phyloP scores from a whole-genome alignment of 92 coral and sea anemone species.

The Anthopleura xanthogrammica region DNA sequence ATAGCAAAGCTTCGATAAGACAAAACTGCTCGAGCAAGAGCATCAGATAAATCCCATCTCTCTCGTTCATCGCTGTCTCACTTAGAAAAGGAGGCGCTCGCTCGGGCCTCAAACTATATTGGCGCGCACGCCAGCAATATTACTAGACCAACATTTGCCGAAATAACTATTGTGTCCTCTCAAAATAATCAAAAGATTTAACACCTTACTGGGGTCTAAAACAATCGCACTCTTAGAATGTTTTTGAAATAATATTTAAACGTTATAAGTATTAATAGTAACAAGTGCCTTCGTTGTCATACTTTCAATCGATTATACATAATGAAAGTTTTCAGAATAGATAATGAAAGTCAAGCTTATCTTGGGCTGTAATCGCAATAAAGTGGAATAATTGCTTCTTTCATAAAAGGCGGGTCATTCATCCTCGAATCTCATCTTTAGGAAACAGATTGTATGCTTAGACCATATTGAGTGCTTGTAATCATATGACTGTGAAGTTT shows the following conservation, averaged over 20 bases:
- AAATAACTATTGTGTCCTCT: conserved; percentile 18
- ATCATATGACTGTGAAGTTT: conserved; percentile 30
- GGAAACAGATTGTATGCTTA: conserved; percentile 40
- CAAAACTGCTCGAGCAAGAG: conserved; percentile 9
- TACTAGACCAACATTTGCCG: not conserved
- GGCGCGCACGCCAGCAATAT: not conserved
- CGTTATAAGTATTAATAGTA: conserved; percentile 12
- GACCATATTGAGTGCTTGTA: conserved; percentile 29
- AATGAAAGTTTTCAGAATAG: conserved; percentile 29
- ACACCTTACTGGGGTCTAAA: conserved; percentile 22
- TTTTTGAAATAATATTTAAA: conserved; percentile 17
- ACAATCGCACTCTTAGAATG: conserved; percentile 25
- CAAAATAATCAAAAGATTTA: conserved; percentile 28
- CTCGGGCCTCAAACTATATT: not conserved
- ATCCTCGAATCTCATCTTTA: conserved; percentile 29
- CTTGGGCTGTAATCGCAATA: conserved; percentile 36
- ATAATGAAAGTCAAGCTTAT: conserved; percentile 34
- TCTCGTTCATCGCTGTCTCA: conserved; percentile 10
- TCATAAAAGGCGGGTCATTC: conserved; percentile 35
- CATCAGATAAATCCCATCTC: conserved; percentile 26
- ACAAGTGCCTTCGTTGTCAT: conserved; percentile 28
- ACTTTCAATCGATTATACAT: conserved; percentile 29
- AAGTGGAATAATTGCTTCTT: conserved; percentile 45
- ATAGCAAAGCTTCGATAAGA: conserved; percentile 14
- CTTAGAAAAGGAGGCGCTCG: conserved; percentile 17